These are phyloP conservation scores for Istiophorus platypterus DNA, from an alignment of 2,113 vertebrate species.

Conservation along the genomic window DNA sequence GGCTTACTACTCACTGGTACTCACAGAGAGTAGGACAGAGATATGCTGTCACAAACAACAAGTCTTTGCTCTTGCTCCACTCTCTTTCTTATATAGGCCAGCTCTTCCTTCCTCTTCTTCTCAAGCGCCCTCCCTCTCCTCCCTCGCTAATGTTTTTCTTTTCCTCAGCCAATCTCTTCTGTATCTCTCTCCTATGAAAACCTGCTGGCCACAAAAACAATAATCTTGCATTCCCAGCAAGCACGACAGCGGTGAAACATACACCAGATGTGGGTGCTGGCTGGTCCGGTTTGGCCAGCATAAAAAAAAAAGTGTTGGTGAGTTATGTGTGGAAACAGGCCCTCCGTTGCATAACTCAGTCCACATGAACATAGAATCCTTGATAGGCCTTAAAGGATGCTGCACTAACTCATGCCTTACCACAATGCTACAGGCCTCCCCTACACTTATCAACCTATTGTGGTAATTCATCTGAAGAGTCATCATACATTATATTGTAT, in stretches of 20 bases:
- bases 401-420: conserved; percentile 8
- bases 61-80: not conserved
- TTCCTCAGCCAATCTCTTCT: conserved; percentile 5
- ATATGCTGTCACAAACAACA: conserved; percentile 14
- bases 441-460: too few relatives aligned
- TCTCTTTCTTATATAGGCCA: conserved; percentile 50
- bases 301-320: not conserved
- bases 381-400: not conserved
- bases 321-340: not conserved
- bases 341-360: not conserved
- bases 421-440: not conserved
- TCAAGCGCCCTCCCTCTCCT: conserved; percentile 16
- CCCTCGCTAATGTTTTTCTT: not conserved
- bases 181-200: too few relatives aligned
- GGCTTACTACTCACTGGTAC: not conserved
- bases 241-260: not conserved
- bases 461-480: too few relatives aligned
- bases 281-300: not conserved
- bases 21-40: conserved; percentile 15
- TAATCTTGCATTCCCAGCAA: not conserved
- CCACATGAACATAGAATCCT: not conserved
- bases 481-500: too few relatives aligned
- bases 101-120: conserved; percentile 53
- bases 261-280: conserved; percentile 17
- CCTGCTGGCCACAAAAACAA: conserved; percentile 23